phyloP scores from a whole-genome alignment of 2,797 vertebrate genomes.

The Yasuhikotakia modesta region DNA sequence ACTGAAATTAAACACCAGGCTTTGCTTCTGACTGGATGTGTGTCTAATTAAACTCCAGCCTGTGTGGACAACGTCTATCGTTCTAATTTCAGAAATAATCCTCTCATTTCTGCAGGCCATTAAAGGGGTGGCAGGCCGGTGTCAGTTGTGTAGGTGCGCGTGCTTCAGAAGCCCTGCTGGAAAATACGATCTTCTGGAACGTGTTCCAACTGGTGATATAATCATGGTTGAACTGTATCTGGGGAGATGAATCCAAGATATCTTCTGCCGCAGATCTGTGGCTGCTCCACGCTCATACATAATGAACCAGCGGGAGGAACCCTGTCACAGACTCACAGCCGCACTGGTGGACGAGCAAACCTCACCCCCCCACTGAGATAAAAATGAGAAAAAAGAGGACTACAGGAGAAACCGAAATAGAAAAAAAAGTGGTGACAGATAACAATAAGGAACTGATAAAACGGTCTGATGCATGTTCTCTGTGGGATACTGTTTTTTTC shows the following conservation, averaged over 20 bases:
- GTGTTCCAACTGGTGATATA: slow-evolving; percentile 30
- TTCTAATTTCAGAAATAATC: slow-evolving; percentile 11
- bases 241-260: slow-evolving; percentile 32
- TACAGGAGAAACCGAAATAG: slow-evolving; percentile 61
- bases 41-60: no score
- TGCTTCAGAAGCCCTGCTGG: slow-evolving; percentile 17
- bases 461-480: slow-evolving; percentile 23
- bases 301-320: slow-evolving; percentile 13
- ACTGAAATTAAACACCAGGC: no score
- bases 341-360: neutral
- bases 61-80: no score
- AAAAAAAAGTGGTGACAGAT: neutral
- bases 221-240: slow-evolving; percentile 24
- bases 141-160: slow-evolving; percentile 14
- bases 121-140: neutral
- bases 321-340: neutral
- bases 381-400: slow-evolving; percentile 10
- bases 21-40: no score
- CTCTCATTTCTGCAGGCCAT: slow-evolving; percentile 5
- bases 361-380: slow-evolving; percentile 23
- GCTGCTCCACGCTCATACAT: slow-evolving; percentile 34
- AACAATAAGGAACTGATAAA: slow-evolving; percentile 14
- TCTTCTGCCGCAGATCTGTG: slow-evolving; percentile 29
- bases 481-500: neutral
- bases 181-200: slow-evolving; percentile 18